These are phyloP conservation scores for Ormyrus thymus DNA, from an alignment of 2,888 invertebrate species.

Conservation along the genomic window DNA sequence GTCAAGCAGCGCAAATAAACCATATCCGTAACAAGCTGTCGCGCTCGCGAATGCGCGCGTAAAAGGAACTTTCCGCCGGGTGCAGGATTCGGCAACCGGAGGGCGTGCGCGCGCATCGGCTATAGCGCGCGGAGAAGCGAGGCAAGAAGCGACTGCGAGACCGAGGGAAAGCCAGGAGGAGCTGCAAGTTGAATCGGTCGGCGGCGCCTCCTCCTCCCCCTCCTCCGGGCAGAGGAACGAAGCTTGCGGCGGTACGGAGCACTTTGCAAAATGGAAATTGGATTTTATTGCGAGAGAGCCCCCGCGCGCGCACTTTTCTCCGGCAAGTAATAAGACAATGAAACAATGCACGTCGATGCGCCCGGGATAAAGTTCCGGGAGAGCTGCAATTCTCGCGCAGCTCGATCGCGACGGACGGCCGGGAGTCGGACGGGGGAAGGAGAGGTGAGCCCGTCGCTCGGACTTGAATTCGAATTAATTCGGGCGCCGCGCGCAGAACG, in stretches of 20 bases:
- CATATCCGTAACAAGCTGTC: too few species aligned
- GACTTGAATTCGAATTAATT: constrained; percentile 28
- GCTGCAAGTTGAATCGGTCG: not conserved
- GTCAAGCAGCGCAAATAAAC: too few species aligned
- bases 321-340: constrained; percentile 24
- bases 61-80: not conserved
- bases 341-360: constrained; percentile 17
- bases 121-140: too few species aligned
- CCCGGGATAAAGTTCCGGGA: constrained; percentile 13
- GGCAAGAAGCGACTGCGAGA: too few species aligned
- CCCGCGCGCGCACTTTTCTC: too few species aligned
- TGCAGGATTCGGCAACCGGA: not conserved
- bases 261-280: constrained; percentile 32
- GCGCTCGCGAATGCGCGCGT: not conserved
- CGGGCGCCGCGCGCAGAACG: not conserved
- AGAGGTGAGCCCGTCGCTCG: too few species aligned
- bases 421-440: too few species aligned
- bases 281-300: constrained; percentile 5
- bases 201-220: too few species aligned
- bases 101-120: too few species aligned
- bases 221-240: not conserved
- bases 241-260: not conserved
- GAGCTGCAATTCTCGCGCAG: not conserved
- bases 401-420: too few species aligned
- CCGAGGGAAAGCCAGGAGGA: not conserved